A percentile compares a stretch with the other conserved stretches of the same genome.
These are phyloP conservation scores for Sinella curviseta DNA, from an alignment of 1,140 invertebrate genomes.

Conservation along the genomic window DNA sequence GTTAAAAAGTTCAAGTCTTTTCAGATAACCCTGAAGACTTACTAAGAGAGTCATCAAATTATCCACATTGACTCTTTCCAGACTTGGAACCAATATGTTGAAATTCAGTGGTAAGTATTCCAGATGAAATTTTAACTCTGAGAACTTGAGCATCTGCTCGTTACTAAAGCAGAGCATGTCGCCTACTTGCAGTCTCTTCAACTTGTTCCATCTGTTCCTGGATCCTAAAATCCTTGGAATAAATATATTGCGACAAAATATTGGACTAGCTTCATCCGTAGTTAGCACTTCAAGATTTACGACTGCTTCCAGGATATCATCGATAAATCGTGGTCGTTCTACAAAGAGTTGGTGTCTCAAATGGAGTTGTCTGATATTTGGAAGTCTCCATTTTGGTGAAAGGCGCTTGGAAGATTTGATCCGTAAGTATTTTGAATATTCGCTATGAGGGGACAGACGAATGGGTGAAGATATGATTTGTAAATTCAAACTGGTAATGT, in stretches of 20 bases:
- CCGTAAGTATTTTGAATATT: conserved; percentile 19
- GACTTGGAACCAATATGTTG: conserved; percentile 13
- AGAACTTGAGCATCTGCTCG: neutral
- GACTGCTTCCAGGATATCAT: conserved; percentile 8
- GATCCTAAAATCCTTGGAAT: neutral
- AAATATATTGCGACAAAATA: conserved; percentile 25
- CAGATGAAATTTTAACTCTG: neutral
- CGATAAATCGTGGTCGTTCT: neutral
- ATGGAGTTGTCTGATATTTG: neutral
- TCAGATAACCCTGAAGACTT: neutral
- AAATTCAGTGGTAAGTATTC: conserved; percentile 15
- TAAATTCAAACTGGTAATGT: conserved; percentile 13
- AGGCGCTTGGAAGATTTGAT: neutral
- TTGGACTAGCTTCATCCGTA: conserved; percentile 13
- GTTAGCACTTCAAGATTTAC: neutral
- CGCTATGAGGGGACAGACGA: neutral
- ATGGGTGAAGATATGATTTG: conserved; percentile 8
- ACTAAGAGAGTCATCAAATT: neutral
- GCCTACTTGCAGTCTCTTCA: neutral
- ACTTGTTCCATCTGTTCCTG: conserved; percentile 3
- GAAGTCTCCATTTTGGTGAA: neutral
- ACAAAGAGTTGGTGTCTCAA: conserved; percentile 11
- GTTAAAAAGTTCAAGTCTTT: conserved; percentile 9
- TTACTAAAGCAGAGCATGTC: conserved; percentile 11
- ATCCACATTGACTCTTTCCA: neutral